Evolutionary conservation across 1,140 invertebrate genomes (phyloP), one percentile per base, ranked within the genome.

Genomic region (Drosophila miranda): DNA sequence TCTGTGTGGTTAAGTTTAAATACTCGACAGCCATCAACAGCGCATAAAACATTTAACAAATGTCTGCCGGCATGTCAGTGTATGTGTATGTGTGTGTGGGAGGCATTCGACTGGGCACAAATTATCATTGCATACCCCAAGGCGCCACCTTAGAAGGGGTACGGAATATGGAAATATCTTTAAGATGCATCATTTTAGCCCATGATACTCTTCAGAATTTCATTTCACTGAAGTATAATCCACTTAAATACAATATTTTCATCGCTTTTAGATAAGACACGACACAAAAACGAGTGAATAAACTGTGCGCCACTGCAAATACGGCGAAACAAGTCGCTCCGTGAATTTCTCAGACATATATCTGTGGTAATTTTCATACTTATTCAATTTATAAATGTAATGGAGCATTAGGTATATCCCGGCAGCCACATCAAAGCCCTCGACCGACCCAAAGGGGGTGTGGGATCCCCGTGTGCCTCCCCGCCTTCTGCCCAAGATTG

Each of bases 31-130:
- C 51, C 82, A 86, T 86, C 82, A 86, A 86, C 82, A 86, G 82
- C 77, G 82, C 78, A 86, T 86, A 86, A 86, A 86, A 87, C 82
- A 86, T 86, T 86, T 86, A 86, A 75, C 82, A 71, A 75, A 75
- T 78, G 75, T 78, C 66, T 66, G 64, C 51, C 46, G 60, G 56
- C 60, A 78, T 69, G 62, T 26, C 38, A 34, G 16, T n/a, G 52
- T 57, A 51, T 21, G 30, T 21, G 16, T 64, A 28, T 1, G 5
- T 11, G 52, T 42, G 43, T 55, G 52, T 55, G 52, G n/a, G 46
- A 62, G 63, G 56, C 51, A 69, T 49, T 68, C 62, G 62, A 68
- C 50, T 50, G 58, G 45, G 42, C 52, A 43, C 23, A 61, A 79
- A 84, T 73, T 62, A 75, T 66, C 53, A 56, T 83, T 80, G 80